Conservation (phyloP, 1,140 invertebrate genomes). For the Mesaphorura yosii region DNA sequence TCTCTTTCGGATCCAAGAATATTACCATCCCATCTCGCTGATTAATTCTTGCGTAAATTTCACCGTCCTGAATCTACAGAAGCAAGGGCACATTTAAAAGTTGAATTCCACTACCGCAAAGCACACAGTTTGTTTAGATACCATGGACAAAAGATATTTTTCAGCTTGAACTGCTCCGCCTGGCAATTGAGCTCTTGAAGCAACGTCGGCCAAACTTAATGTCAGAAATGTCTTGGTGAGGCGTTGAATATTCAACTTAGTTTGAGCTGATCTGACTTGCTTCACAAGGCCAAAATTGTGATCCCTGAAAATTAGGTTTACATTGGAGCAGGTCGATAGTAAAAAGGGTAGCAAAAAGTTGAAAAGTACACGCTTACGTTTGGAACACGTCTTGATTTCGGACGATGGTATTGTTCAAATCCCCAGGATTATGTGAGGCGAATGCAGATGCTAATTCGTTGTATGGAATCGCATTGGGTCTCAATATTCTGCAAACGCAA, state of each 20-base stretch:
- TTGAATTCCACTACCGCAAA: slow-evolving; percentile 8
- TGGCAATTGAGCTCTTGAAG: slow-evolving; percentile 68
- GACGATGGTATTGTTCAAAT: slow-evolving; percentile 54
- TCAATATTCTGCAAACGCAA: slow-evolving; percentile 77
- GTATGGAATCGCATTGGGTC: slow-evolving; percentile 81
- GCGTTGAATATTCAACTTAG: slow-evolving; percentile 93
- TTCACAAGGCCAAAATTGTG: slow-evolving; percentile 49
- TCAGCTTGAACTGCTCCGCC: slow-evolving; percentile 75
- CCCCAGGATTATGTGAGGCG: slow-evolving; percentile 57
- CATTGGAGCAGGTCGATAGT: too few species aligned
- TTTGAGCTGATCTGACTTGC: slow-evolving; percentile 71
- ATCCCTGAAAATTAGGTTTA: slow-evolving; percentile 39
- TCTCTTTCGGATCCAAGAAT: slow-evolving; percentile 91
- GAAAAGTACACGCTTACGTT: slow-evolving; percentile 33
- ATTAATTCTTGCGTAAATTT: slow-evolving; percentile 94
- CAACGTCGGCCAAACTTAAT: slow-evolving; percentile 83
- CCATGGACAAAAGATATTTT: slow-evolving; percentile 89
- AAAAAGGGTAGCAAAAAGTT: too few species aligned
- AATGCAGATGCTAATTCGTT: slow-evolving; percentile 77
- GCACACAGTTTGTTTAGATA: slow-evolving; percentile 37
- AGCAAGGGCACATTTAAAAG: too few species aligned
- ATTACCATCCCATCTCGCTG: slow-evolving; percentile 97
- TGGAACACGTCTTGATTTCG: slow-evolving; percentile 69
- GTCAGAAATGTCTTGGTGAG: slow-evolving; percentile 95
- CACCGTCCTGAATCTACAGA: slow-evolving; percentile 83